Evolutionary conservation across 2,888 invertebrate genomes (phyloP), one percentile per base, ranked within the genome.

Genomic region (Odontomyia ornata): DNA sequence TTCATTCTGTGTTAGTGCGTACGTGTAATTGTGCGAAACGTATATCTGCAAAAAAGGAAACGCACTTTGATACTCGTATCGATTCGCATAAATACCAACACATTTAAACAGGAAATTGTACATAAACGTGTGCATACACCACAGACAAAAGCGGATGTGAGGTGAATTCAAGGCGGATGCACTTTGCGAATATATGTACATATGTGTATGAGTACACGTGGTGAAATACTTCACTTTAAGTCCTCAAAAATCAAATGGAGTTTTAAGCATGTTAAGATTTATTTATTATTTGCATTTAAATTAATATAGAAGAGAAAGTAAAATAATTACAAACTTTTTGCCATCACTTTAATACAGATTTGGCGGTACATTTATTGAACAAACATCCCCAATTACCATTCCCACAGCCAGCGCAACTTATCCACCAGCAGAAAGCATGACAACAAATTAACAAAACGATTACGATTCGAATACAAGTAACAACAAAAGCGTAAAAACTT

Each of bases 141-240:
- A 11, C n/a, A 30, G 25, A 23, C 11, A 21, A 30, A 27, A 43
- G 28, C 73, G 73, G 73, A 57, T 36, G 60, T 36, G 73, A 27
- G 71, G 71, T 71, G 71, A 71, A 47, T 47, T 71, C 21, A 47
- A 25, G 21, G 57, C 73, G 57, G 43, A 57, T 73, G 73, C 73
- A 73, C 73, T 73, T 57, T 73, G 73, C 73, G 18, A 57, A 57
- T 60, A 21, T 73, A 15, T n/a, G n/a, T n/a, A n/a, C n/a, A n/a
- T 21, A 30, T 21, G 13, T 57, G 73, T 57, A 21, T 73, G 27
- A 60, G 73, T 73, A 36, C 21, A 30, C 23, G 73, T 73, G 73
- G 73, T 73, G 73, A 72, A 27, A 25, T n/a, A n/a, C n/a, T n/a
- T n/a, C n/a, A n/a, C n/a, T n/a, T n/a, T n/a, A n/a, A n/a, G n/a